Evolutionary conservation across 2,113 vertebrate species (phyloP).

Genomic region (Donacobius atricapilla): DNA sequence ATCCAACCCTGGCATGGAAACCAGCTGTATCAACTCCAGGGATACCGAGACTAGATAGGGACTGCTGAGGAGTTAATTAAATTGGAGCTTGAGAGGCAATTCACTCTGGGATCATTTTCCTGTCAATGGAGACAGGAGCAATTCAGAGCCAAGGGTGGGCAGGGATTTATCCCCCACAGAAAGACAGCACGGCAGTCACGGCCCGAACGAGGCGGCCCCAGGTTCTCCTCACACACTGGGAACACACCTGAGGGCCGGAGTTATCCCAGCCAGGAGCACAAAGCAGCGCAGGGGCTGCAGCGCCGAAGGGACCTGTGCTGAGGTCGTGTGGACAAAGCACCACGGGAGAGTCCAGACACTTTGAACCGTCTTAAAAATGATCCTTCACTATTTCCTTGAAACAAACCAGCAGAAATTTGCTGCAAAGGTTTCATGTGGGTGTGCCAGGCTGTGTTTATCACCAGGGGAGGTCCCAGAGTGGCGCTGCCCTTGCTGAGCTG

Average conservation of each 20-base stretch:
- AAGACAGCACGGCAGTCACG: background rate
- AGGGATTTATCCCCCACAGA: background rate
- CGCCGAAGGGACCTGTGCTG: background rate
- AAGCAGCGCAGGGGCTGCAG: background rate
- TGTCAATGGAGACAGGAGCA: background rate
- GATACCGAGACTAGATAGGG: background rate
- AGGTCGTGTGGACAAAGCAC: background rate
- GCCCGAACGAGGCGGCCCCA: background rate
- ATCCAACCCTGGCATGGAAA: background rate
- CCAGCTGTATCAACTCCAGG: rapidly evolving
- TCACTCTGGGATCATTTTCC: background rate
- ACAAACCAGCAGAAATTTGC: background rate
- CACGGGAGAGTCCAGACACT: background rate
- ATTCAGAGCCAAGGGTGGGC: background rate
- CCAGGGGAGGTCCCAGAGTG: background rate
- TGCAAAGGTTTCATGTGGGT: background rate
- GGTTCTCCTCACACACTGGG: background rate
- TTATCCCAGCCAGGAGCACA: background rate
- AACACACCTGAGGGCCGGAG: background rate
- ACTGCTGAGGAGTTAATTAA: background rate
- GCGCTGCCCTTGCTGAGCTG: background rate
- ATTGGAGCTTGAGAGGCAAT: background rate
- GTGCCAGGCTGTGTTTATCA: background rate
- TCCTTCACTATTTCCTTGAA: background rate
- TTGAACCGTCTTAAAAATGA: background rate